A percentile compares a stretch with the other conserved stretches of the same genome.
Evolutionary conservation across 2,113 vertebrate species (phyloP).

Genomic region (Genyomyrus donnyi): DNA sequence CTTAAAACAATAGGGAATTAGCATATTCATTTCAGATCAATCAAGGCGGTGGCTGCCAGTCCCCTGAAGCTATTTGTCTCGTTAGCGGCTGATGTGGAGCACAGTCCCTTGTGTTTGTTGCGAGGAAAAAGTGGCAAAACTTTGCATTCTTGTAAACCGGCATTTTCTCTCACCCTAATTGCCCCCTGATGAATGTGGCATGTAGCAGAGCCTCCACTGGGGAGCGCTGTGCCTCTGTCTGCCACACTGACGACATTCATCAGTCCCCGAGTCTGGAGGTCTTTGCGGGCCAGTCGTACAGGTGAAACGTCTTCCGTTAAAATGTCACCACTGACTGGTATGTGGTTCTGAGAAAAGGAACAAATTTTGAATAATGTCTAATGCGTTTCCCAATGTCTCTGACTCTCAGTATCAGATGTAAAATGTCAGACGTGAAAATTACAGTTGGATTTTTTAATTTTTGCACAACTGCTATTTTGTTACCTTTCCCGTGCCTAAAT

Average conservation of each 20-base stretch:
- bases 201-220: background rate
- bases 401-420: background rate
- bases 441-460: background rate
- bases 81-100: background rate
- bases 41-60: background rate
- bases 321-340: background rate
- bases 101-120: background rate
- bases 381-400: background rate
- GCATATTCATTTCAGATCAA: slow-evolving; percentile 19
- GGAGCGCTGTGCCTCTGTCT: background rate
- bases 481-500: background rate
- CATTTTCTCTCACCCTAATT: background rate
- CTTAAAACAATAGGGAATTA: slow-evolving; percentile 23
- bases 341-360: background rate
- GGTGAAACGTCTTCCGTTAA: background rate
- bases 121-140: background rate
- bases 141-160: background rate
- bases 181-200: background rate
- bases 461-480: background rate
- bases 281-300: background rate
- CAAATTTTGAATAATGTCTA: background rate
- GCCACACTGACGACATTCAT: background rate
- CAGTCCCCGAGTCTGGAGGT: background rate
- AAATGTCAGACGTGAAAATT: background rate
- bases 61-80: slow-evolving; percentile 15